Percentiles rank a stretch among this genome's conserved stretches.
phyloP scores from a whole-genome alignment of 2,113 vertebrate species.

The Rousettus leschenaultii region DNA sequence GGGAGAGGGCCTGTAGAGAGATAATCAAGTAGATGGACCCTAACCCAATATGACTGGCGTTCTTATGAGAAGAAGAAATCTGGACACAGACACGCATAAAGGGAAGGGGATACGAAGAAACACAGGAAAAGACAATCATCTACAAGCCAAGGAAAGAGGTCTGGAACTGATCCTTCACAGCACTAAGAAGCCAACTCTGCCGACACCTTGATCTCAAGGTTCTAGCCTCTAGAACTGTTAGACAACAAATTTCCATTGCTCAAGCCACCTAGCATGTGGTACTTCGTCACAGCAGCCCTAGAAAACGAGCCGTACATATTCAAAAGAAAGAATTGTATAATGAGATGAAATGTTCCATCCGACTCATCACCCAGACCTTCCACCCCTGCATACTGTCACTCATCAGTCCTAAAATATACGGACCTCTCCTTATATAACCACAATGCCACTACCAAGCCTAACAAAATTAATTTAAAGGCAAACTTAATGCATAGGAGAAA shows the following conservation, averaged over 20 bases:
- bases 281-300: background rate
- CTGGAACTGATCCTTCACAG: background rate
- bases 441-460: background rate
- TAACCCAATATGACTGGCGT: background rate
- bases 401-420: background rate
- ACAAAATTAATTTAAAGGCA: background rate
- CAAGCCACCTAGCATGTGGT: background rate
- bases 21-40: background rate
- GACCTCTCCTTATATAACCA: background rate
- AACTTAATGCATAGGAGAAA: conserved; percentile 9
- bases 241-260: background rate
- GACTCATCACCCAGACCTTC: background rate
- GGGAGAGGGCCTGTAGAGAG: background rate
- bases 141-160: background rate
- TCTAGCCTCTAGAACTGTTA: background rate
- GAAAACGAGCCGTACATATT: background rate
- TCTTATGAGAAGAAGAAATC: background rate
- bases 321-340: background rate
- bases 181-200: background rate
- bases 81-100: background rate
- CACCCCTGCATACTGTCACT: background rate
- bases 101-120: background rate
- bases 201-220: background rate
- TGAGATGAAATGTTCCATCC: background rate
- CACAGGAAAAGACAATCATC: background rate